Evolutionary conservation across 2,797 vertebrate species (phyloP).

Genomic region (Chrysolophus pictus): DNA sequence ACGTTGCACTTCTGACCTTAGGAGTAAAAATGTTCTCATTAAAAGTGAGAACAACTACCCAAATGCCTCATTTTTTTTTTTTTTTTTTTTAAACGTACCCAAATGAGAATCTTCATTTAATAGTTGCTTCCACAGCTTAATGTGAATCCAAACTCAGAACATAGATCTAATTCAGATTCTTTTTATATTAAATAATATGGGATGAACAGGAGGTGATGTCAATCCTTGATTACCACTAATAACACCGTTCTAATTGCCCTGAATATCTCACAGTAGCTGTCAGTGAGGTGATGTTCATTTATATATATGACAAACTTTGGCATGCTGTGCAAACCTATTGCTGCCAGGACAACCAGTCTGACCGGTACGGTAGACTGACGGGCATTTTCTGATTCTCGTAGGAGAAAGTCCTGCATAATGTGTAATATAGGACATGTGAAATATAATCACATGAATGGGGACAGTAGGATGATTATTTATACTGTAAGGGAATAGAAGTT

Average conservation of each 20-base stretch:
- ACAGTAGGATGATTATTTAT: neutral
- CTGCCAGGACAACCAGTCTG: neutral
- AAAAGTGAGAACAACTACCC: conserved; percentile 17
- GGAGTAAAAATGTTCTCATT: conserved; percentile 40
- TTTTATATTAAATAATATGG: conserved; percentile 22
- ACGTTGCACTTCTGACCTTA: conserved; percentile 21
- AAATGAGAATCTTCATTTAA: conserved; percentile 28
- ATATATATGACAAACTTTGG: neutral
- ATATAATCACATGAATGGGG: neutral
- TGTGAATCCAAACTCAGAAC: neutral
- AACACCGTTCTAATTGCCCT: conserved; percentile 6
- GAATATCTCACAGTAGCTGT: neutral
- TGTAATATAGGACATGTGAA: neutral
- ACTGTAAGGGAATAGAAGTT: neutral
- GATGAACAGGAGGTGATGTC: conserved; percentile 34
- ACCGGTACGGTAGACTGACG: neutral
- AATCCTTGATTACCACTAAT: conserved; percentile 15
- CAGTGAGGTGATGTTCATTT: rapidly evolving
- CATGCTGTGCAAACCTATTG: neutral
- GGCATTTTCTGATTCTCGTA: neutral
- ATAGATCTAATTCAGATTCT: conserved; percentile 30
- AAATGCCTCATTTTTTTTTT: neutral
- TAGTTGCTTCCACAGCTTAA: neutral
- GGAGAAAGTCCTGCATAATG: neutral
- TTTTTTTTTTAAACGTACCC: neutral